Evolutionary conservation across 2,113 vertebrate genomes (phyloP).

Genomic region (Burhinus oedicnemus): DNA sequence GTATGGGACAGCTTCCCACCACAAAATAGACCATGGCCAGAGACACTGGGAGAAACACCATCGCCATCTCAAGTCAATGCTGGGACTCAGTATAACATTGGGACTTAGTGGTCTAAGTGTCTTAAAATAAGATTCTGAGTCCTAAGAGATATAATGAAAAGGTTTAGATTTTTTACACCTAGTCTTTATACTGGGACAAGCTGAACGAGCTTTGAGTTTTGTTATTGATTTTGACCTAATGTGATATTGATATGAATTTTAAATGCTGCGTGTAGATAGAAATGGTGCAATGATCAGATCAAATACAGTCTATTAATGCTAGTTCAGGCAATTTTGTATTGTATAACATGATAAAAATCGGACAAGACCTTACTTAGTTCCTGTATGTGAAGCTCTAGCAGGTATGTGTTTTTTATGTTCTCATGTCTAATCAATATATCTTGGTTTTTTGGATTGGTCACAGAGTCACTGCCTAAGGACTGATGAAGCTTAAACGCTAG

Average conservation of each 20-base stretch:
- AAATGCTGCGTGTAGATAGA: background rate
- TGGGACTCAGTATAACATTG: background rate
- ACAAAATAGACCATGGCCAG: background rate
- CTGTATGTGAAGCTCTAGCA: background rate
- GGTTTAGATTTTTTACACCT: background rate
- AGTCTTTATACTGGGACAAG: background rate
- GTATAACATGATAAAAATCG: conserved; percentile 14
- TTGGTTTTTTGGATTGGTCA: background rate
- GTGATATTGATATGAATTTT: conserved; percentile 37
- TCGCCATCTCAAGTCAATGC: background rate
- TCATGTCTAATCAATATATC: conserved; percentile 30
- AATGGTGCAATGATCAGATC: conserved; percentile 1
- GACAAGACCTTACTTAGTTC: background rate
- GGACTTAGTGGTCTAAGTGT: background rate
- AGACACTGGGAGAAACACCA: background rate
- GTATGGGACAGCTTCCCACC: background rate
- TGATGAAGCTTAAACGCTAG: conserved; percentile 26
- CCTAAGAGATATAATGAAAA: background rate
- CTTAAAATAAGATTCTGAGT: background rate
- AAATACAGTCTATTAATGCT: conserved; percentile 5
- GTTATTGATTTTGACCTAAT: conserved; percentile 25
- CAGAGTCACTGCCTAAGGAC: background rate
- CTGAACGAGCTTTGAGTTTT: background rate
- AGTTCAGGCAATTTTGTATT: conserved; percentile 35
- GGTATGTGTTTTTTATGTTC: conserved; percentile 1